A percentile compares a stretch with the other conserved stretches of the same genome.
Evolutionary conservation across 64 coral and sea anemone species (phyloP).

Genomic region (Stichodactyla helianthus): DNA sequence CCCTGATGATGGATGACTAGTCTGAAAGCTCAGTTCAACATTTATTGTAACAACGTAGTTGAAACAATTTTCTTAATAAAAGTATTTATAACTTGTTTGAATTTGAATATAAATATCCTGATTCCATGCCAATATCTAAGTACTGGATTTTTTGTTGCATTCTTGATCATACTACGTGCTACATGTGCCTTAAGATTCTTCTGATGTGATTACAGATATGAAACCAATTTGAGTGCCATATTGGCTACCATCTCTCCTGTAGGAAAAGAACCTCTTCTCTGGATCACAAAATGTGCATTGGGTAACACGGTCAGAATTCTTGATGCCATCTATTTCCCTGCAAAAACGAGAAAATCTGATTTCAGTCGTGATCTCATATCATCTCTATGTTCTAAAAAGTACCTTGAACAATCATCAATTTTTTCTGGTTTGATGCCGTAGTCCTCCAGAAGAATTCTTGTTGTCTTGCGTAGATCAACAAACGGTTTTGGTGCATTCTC

Average conservation of each 20-base stretch:
- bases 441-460: conserved; percentile 63
- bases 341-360: background rate
- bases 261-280: conserved; percentile 77
- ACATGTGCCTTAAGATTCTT: background rate
- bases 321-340: conserved; percentile 22
- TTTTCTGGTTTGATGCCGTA: conserved; percentile 54
- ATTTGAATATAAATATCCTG: background rate
- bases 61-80: no score
- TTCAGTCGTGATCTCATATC: no score
- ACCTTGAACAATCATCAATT: conserved; percentile 77
- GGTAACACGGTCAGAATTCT: conserved; percentile 51
- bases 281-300: conserved; percentile 79
- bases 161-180: background rate
- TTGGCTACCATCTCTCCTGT: conserved; percentile 76
- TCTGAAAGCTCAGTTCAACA: no score
- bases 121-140: background rate
- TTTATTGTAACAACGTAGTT: no score
- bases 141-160: background rate
- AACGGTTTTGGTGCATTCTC: conserved; percentile 64
- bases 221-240: conserved; percentile 88
- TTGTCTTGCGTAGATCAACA: conserved; percentile 60
- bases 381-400: background rate
- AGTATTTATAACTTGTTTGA: background rate
- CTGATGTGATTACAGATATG: conserved; percentile 30
- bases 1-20: no score